Evolutionary conservation across 2,113 vertebrate species (phyloP), one percentile per base, ranked within the genome.

Genomic region (Dasyprocta punctata): DNA sequence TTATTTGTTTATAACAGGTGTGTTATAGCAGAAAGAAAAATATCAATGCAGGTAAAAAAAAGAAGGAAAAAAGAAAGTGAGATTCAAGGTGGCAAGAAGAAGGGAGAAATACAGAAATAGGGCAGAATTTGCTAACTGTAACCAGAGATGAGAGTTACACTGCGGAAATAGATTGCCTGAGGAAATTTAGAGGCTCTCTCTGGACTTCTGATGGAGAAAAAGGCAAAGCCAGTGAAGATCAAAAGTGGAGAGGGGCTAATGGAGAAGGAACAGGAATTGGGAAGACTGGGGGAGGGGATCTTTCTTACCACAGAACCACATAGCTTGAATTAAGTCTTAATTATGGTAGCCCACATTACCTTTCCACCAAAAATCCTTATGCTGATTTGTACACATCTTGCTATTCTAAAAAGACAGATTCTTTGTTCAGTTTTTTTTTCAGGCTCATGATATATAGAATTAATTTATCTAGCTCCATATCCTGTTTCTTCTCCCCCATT

Each of bases 1-100:
- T 69, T 94, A 61, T 95, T 82, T 90, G 73, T 78, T 97, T 97
- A 93, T 88, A 81, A 78, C 75, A 88, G 93, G 61, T 60, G 16
- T 84, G 38, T 85, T 77, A 65, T 13, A 87, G 54, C 82, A 86
- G 52, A 71, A 92, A 94, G 86, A 65, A 90, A 93, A 90, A 63
- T 41, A 78, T 41, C 94, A 58, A n/a, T 22, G 38, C 41, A 86
- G 7, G 33, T 19, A 90, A 44, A 94, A 90, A 24, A 24, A 7
- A 65, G 54, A 75, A 87, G 75, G 13, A 38, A 38, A 44, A 82
- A 87, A 7, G 44, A 96, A 67, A 41, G 41, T 19, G 38, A 96
- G 63, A 47, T 24, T 89, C 33, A 58, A 82, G 69, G 60, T 56
- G 12, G 38, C 26, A 56, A 73, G 83, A 86, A 86, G 44, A 90